Base-by-base conservation (phyloP, 2,888 invertebrate genomes). In the Cheilosia impressa region DNA sequence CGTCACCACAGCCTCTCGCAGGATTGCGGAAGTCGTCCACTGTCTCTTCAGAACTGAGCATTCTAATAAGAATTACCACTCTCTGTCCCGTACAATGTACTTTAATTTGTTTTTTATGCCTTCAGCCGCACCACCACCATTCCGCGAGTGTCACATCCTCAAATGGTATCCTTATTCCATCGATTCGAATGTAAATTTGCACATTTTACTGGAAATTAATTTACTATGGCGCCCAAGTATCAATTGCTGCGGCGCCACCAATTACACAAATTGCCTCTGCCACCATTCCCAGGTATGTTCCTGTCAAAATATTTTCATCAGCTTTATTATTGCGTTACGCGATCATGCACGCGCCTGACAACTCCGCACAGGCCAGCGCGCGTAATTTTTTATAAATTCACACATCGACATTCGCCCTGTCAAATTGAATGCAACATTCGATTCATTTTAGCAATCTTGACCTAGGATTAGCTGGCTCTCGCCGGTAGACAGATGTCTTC, bases 261-360 rank as follows among this genome's bases (percentile, higher is more conserved):
- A 80, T 80, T 55, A 65, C 71, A 65, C 76, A 71, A 85, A 80
- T 81, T 83, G 62, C 72, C 45, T 10, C 55, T n/a, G 73, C 62
- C 27, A 24, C 62, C 66, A 78, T 66, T 78, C 24, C 52, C 82
- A 62, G 45, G 80, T 72, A 73, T 78, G 66, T 77, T 66, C 71
- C 71, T 84, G 84, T 76, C 84, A 85, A 85, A 85, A 85, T 85
- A 85, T 81, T 85, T 85, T 77, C 81, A 81, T 85, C 76, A 58
- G 47, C 45, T 77, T 81, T 77, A 85, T 72, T 69, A 72, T 60
- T 55, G 76, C 62, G 34, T 15, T 41, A 13, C n/a, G 22, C 27
- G 31, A 27, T n/a, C 22, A 41, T 41, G 27, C 27, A 9, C 34
- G 38, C 66, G 38, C 47, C 58, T 65, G 65, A 65, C 66, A 45